Base-by-base conservation (phyloP, 2,113 vertebrate genomes). In the Bufo gargarizans region DNA sequence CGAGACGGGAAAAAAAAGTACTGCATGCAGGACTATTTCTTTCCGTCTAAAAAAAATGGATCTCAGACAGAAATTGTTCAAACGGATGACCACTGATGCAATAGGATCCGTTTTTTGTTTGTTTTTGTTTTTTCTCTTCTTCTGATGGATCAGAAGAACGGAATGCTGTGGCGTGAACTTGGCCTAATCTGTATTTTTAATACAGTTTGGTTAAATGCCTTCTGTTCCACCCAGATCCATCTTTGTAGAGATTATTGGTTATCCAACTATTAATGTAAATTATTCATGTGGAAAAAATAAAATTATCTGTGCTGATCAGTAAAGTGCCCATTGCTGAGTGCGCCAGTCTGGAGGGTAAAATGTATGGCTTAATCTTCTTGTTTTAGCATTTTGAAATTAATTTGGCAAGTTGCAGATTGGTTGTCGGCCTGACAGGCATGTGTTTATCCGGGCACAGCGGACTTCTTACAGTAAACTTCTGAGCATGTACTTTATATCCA, bases 351-450 rank as follows among this genome's bases (percentile, higher is more conserved):
- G 56, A 33, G 33, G 2, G 16, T 45, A 58, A 0, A 59, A 56
- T 56, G 33, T 61, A 81, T 81, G 56, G 56, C 33, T 43, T 61
- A 16, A 61, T 61, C 14, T 55, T 58, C 13, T n/a, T 55, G 47
- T 56, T 65, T 17, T 12, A 50, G 43, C 43, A 7, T n/a, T 49
- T 53, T 3, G 22, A 7, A 65, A 50, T 10, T 4, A 67, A 14
- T 22, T 55, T 84, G 82, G 82, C 82, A 81, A 14, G 5, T 6
- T 81, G 14, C 78, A 69, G 82, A 69, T 17, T 22, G 49, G 47
- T 13, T 16, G 81, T 50, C 2, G 7, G 81, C 61, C 61, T 83
- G 81, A 67, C 61, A 69, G 81, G 47, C 80, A 49, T 83, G 5
- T 84, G 63, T 53, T 69, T 84, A 14, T 84, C 8, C 49, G 33